Base-by-base conservation (phyloP, 2,888 invertebrate genomes). In the Erebia palarica region DNA sequence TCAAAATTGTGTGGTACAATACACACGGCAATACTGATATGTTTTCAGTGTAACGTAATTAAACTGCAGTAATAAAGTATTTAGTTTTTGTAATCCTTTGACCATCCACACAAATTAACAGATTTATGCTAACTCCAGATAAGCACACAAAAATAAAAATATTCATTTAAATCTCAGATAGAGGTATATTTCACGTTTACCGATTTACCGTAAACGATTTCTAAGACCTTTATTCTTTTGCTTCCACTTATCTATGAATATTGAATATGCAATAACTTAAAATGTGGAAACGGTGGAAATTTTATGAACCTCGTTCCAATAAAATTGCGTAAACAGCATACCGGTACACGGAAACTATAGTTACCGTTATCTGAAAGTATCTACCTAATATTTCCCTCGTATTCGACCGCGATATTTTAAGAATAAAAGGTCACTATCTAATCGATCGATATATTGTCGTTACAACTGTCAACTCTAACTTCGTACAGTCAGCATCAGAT, bases 401-500 rank as follows among this genome's bases (percentile, higher is more conserved):
- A 16, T 47, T 58, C 64, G 67, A 21, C 61, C 67, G 60, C 74
- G 60, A 69, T 68, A 71, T 58, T 70, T 60, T 61, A 70, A 53
- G 47, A 49, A 67, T 47, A 67, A 75, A 57, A 65, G 72, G 73
- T 60, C 21, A 74, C 75, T 78, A 77, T 75, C 77, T 78, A 79
- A 76, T 71, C 75, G 78, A 78, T 79, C 78, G 77, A 75, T 75
- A 78, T 80, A 79, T 83, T 87, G 86, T 87, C 88, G 83, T 86
- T 86, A 80, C 75, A 81, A 81, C 78, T 79, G 82, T 82, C 79
- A 82, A 81, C 81, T 76, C 81, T 83, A 85, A 82, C 83, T 82
- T 82, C 82, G 79, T 87, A 65, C 57, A 65, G 65, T 57, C 65
- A 65, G 57, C 55, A 55, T 16, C 18, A 51, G 51, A 51, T 18